phyloP scores from a whole-genome alignment of 2,888 invertebrate species.

The Halictus ligatus region DNA sequence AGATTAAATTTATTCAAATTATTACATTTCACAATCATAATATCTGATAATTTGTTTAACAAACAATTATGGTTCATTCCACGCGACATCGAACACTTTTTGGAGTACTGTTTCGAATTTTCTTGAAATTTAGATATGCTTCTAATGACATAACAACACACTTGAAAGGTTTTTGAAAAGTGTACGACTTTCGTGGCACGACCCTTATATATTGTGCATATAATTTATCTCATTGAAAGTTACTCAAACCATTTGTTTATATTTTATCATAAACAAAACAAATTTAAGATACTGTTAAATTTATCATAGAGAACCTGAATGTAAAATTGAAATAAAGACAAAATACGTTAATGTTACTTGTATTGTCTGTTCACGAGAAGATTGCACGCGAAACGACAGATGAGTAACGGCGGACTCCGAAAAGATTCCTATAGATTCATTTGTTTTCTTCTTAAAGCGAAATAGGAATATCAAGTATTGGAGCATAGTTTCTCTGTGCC shows the following conservation, averaged over 20 bases:
- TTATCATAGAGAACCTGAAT: slow-evolving; percentile 35
- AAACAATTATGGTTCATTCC: slow-evolving; percentile 25
- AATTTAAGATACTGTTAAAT: slow-evolving; percentile 56
- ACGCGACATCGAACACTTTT: not conserved
- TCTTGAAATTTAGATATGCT: not conserved
- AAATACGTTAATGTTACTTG: slow-evolving; percentile 24
- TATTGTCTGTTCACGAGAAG: not conserved
- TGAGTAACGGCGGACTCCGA: not conserved
- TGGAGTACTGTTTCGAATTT: not conserved
- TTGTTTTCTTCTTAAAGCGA: not conserved
- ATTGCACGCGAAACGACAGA: not conserved
- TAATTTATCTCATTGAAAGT: slow-evolving; percentile 36
- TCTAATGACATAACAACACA: too few species aligned
- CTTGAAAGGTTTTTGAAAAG: not conserved
- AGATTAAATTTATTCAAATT: slow-evolving; percentile 34
- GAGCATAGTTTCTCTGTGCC: not conserved
- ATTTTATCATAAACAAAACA: slow-evolving; percentile 46
- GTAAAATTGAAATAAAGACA: slow-evolving; percentile 48
- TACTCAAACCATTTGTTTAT: slow-evolving; percentile 42
- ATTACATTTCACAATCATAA: slow-evolving; percentile 27
- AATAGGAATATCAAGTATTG: not conserved
- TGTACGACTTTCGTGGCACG: not conserved
- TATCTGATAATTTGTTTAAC: slow-evolving; percentile 43
- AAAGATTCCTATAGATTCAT: not conserved
- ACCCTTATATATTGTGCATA: slow-evolving; percentile 37